These are phyloP conservation scores for Muscicapa comitata DNA, from an alignment of 2,797 vertebrate species.

Conservation along the genomic window DNA sequence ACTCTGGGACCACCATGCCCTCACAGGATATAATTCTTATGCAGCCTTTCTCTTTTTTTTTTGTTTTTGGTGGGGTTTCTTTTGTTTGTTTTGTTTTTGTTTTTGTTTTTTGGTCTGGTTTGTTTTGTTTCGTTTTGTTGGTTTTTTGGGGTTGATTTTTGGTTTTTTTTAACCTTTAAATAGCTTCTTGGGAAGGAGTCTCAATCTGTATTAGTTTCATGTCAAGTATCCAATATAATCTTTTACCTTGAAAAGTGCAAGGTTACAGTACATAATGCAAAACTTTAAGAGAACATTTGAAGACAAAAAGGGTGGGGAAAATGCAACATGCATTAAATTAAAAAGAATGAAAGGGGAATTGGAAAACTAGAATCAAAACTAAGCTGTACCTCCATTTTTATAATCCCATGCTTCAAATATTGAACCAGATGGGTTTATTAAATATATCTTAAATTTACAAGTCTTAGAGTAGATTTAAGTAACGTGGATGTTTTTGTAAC, in stretches of 20 bases:
- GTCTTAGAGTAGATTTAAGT: not conserved
- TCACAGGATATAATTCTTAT: not conserved
- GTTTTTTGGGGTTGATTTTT: not conserved
- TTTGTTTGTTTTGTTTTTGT: not conserved
- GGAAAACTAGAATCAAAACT: not conserved
- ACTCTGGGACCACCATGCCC: not conserved
- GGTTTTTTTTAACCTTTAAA: not conserved
- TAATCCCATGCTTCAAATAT: not conserved
- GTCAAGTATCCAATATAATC: not conserved
- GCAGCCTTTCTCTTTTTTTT: not conserved
- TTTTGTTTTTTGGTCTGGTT: too few relatives aligned
- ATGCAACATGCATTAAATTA: not conserved
- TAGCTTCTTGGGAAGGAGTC: not conserved
- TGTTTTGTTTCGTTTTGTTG: not conserved
- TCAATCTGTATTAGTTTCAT: not conserved
- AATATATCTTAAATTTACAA: not conserved
- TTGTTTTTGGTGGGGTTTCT: too few relatives aligned
- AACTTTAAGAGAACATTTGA: not conserved
- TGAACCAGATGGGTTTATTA: not conserved
- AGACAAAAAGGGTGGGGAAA: not conserved
- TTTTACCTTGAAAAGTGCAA: not conserved
- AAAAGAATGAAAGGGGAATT: not conserved
- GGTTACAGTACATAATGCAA: not conserved
- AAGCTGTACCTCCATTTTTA: not conserved
- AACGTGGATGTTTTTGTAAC: not conserved